A percentile compares a stretch with the other conserved stretches of the same genome.
phyloP scores from a whole-genome alignment of 2,113 vertebrate genomes.

The Calidris pugnax region DNA sequence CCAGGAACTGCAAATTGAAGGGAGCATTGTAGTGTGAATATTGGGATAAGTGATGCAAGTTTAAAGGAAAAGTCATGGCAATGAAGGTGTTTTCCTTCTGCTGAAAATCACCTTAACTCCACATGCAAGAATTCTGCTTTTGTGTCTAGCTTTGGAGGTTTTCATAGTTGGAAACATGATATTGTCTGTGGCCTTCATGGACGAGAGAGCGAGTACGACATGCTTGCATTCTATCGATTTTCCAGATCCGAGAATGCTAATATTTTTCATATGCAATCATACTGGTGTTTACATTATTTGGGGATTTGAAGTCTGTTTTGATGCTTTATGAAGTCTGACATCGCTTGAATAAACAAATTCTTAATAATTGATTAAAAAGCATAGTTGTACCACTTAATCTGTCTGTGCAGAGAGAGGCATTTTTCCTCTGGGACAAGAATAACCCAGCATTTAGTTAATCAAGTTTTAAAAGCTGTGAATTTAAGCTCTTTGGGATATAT shows the following conservation, averaged over 20 bases:
- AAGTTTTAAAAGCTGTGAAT: conserved; percentile 68
- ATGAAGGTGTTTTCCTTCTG: background rate
- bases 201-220: background rate
- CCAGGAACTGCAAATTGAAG: background rate
- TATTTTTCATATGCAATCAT: conserved; percentile 68
- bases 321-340: conserved; percentile 72
- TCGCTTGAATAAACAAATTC: conserved; percentile 66
- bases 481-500: conserved; percentile 74
- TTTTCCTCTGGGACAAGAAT: conserved; percentile 56
- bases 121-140: background rate
- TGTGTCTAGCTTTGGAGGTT: background rate
- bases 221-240: conserved; percentile 24
- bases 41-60: background rate
- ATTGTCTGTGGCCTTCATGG: background rate
- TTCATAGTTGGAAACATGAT: background rate
- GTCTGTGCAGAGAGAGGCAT: background rate
- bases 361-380: conserved; percentile 74
- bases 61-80: background rate
- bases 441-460: conserved; percentile 55
- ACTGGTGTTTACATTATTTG: conserved; percentile 62
- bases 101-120: background rate
- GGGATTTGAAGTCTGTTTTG: conserved; percentile 68
- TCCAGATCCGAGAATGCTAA: conserved; percentile 59
- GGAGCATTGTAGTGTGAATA: background rate
- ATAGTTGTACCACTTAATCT: conserved; percentile 50